Conservation (phyloP, 2,797 vertebrate genomes). For the Pelochelys cantorii region DNA sequence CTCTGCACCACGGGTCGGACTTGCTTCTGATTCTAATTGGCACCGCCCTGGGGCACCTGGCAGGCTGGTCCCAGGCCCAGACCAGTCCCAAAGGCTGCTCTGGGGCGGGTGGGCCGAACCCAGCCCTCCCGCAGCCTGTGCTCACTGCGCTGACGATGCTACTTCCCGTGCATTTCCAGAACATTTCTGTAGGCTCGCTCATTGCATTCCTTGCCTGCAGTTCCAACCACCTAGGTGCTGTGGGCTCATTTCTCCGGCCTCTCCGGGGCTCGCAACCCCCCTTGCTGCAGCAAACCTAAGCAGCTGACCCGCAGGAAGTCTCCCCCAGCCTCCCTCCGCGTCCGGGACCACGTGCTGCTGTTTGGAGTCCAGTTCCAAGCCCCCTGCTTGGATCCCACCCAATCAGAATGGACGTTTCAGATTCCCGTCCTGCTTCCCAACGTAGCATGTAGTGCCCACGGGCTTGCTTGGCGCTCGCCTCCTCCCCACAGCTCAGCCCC, state of each 20-base stretch:
- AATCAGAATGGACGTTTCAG: neutral
- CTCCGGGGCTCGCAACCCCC: neutral
- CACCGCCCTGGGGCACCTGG: too few relatives aligned
- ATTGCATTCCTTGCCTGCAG: neutral
- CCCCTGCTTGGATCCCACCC: neutral
- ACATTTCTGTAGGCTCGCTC: neutral
- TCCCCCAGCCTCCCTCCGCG: neutral
- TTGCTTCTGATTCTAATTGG: neutral
- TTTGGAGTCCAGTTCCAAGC: neutral
- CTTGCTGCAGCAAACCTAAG: neutral
- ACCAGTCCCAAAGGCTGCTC: neutral
- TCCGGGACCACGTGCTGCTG: neutral
- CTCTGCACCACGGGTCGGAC: neutral
- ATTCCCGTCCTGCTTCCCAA: neutral
- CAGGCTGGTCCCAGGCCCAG: neutral
- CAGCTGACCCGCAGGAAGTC: neutral
- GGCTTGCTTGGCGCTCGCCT: neutral
- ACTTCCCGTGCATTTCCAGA: neutral
- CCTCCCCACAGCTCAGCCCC: neutral
- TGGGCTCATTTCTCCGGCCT: neutral
- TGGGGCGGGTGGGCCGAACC: neutral
- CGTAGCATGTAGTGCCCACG: neutral
- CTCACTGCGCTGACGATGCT: neutral
- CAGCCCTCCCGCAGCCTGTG: neutral
- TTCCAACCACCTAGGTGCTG: neutral